These are phyloP conservation scores for Phalloptychus januarius DNA, from an alignment of 2,797 vertebrate genomes.

Conservation along the genomic window DNA sequence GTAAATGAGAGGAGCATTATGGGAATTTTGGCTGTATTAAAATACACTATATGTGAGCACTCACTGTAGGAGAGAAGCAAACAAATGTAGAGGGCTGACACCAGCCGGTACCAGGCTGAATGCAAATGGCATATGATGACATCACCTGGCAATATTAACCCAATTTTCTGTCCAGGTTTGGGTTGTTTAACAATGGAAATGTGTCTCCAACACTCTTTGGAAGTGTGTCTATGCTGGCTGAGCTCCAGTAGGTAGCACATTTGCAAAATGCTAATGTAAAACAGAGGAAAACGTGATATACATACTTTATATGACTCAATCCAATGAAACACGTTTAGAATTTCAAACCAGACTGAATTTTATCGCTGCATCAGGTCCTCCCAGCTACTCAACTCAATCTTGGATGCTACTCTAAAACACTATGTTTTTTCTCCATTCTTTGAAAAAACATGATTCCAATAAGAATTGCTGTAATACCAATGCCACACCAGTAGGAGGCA, in stretches of 20 bases:
- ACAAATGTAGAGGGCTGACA: slow-evolving; percentile 2
- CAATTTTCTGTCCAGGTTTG: slow-evolving; percentile 8
- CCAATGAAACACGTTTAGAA: background rate
- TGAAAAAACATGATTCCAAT: background rate
- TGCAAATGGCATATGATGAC: slow-evolving; percentile 27
- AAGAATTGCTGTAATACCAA: background rate
- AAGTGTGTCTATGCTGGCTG: background rate
- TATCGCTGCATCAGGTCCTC: background rate
- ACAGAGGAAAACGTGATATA: slow-evolving; percentile 2
- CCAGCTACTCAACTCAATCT: background rate
- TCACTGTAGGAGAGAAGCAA: slow-evolving; percentile 5
- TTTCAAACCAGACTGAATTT: background rate
- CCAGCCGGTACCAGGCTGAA: background rate
- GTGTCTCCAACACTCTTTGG: background rate
- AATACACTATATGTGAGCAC: background rate
- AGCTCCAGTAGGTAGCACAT: background rate
- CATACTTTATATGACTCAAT: slow-evolving; percentile 10
- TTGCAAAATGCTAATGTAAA: slow-evolving; percentile 9
- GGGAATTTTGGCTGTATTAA: slow-evolving; percentile 18
- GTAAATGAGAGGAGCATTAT: slow-evolving; percentile 24
- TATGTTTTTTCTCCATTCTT: background rate
- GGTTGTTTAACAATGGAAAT: slow-evolving; percentile 3
- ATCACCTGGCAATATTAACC: slow-evolving; percentile 22
- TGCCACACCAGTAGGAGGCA: background rate
- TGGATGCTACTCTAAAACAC: background rate